These are phyloP conservation scores for Hypomesus transpacificus DNA, from an alignment of 2,113 vertebrate species.

Conservation along the genomic window DNA sequence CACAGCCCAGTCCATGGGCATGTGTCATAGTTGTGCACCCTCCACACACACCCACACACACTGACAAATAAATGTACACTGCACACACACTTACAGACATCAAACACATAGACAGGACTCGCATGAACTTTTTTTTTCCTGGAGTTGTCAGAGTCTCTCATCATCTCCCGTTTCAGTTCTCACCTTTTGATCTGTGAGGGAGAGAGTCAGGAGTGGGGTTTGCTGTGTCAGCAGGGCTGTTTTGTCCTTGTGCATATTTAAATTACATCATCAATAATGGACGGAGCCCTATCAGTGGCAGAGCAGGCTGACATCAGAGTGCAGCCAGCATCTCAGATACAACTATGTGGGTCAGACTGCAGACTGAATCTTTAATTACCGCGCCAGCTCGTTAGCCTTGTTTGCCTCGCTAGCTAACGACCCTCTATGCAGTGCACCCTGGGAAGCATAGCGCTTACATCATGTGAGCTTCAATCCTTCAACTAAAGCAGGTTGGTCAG, in stretches of 20 bases:
- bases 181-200: not conserved
- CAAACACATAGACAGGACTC: not conserved
- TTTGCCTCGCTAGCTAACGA: conserved; percentile 28
- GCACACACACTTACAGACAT: conserved; percentile 23
- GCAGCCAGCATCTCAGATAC: not conserved
- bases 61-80: conserved; percentile 23
- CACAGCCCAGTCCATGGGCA: conserved; percentile 65
- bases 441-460: not conserved
- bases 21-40: conserved; percentile 69
- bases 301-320: conserved; percentile 22
- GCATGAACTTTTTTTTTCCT: not conserved
- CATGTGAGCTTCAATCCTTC: not conserved
- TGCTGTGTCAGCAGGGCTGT: conserved; percentile 29
- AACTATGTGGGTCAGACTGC: conserved; percentile 31
- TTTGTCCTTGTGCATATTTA: conserved; percentile 71
- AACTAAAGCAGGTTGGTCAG: not conserved
- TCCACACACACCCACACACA: conserved; percentile 44
- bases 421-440: not conserved
- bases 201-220: not conserved
- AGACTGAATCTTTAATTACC: conserved; percentile 47
- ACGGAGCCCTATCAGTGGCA: conserved; percentile 45
- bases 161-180: conserved; percentile 3
- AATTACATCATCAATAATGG: conserved; percentile 67
- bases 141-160: not conserved
- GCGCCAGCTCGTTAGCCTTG: conserved; percentile 22